Evolutionary conservation across 2,113 vertebrate species (phyloP).

Genomic region (Meleagris gallopavo): DNA sequence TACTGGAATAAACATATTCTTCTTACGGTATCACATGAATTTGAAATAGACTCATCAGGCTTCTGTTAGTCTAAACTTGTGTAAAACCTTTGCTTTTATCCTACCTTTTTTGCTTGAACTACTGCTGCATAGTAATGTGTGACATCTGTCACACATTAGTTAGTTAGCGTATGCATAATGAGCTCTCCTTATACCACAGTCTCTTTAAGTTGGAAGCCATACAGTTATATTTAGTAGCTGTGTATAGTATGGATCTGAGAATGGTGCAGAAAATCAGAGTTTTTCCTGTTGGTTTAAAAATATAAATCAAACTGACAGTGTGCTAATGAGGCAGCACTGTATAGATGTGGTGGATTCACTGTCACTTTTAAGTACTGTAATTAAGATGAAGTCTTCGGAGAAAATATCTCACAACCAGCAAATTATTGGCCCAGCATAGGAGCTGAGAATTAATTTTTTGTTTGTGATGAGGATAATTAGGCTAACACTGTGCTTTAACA

Average conservation of each 20-base stretch:
- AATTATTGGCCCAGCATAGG: background rate
- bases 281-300: background rate
- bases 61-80: background rate
- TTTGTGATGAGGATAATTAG: conserved; percentile 13
- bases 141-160: too few relatives aligned
- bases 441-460: background rate
- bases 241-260: background rate
- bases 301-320: background rate
- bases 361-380: conserved; percentile 16
- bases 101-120: background rate
- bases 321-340: background rate
- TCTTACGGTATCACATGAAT: background rate
- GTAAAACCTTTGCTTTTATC: background rate
- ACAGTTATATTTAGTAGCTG: background rate
- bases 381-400: conserved; percentile 7
- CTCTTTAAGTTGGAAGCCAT: background rate
- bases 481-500: background rate
- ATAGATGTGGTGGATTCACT: background rate
- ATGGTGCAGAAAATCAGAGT: background rate
- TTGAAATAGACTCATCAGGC: background rate
- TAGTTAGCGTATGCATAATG: background rate
- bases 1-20: background rate
- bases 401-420: conserved; percentile 39
- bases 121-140: background rate
- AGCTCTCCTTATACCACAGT: background rate